Percentiles rank a stretch among this genome's conserved stretches.
These are phyloP conservation scores for Drosophila cardini DNA, from an alignment of 1,140 invertebrate genomes.

Conservation along the genomic window DNA sequence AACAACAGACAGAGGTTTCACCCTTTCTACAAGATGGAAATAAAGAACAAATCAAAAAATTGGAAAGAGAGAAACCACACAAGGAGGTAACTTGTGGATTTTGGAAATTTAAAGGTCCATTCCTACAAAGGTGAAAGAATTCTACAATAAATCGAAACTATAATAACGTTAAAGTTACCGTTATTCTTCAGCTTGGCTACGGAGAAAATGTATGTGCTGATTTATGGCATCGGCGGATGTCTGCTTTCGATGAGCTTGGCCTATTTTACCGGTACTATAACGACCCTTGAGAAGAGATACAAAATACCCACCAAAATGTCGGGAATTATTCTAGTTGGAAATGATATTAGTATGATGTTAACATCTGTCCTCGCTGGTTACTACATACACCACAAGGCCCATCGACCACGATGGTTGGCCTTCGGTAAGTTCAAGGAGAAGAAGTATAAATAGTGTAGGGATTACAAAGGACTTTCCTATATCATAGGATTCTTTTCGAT, in stretches of 20 bases:
- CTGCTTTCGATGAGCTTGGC: slow-evolving; percentile 89
- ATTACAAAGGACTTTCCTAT: slow-evolving; percentile 80
- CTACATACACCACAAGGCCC: slow-evolving; percentile 66
- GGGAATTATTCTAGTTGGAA: slow-evolving; percentile 89
- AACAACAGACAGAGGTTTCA: slow-evolving; percentile 24
- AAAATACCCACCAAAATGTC: slow-evolving; percentile 91
- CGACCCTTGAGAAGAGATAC: slow-evolving; percentile 92
- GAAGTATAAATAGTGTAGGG: slow-evolving; percentile 84
- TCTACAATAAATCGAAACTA: too few relatives aligned
- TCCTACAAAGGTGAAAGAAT: slow-evolving; percentile 49
- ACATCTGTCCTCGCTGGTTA: slow-evolving; percentile 66
- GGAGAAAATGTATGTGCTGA: slow-evolving; percentile 89
- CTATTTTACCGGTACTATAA: slow-evolving; percentile 91
- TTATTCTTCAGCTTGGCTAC: slow-evolving; percentile 83
- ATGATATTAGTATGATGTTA: slow-evolving; percentile 85
- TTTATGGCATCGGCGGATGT: slow-evolving; percentile 90
- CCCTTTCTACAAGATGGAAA: slow-evolving; percentile 39
- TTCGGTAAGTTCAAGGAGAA: slow-evolving; percentile 48
- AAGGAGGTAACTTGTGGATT: slow-evolving; percentile 87
- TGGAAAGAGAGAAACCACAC: slow-evolving; percentile 1
- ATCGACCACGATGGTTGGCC: slow-evolving; percentile 74
- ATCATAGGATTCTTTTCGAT: slow-evolving; percentile 87
- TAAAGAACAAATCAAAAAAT: background rate
- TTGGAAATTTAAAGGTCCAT: slow-evolving; percentile 85
- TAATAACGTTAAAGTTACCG: too few relatives aligned